These are phyloP conservation scores for Cotesia congregata DNA, from an alignment of 2,888 invertebrate genomes.

Conservation along the genomic window DNA sequence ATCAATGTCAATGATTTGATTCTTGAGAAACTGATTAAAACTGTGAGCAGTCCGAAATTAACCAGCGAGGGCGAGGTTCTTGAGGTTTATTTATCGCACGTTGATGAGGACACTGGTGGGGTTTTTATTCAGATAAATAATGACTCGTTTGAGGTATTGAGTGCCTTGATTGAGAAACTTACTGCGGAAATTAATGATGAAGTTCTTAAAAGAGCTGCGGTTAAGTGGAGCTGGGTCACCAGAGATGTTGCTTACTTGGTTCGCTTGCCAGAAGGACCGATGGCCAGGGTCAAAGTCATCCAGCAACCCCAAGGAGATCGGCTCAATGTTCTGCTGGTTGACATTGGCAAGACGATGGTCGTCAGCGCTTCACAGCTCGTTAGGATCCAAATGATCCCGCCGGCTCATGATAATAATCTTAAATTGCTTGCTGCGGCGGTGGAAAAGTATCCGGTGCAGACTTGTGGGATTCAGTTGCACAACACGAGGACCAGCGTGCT, in stretches of 20 bases:
- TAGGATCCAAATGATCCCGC: not conserved
- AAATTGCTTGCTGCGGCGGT: not conserved
- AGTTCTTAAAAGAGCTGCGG: constrained; percentile 43
- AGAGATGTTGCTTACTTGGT: not conserved
- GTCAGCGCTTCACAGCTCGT: not conserved
- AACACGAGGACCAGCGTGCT: constrained; percentile 73
- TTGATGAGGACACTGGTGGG: constrained; percentile 63
- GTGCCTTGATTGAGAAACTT: constrained; percentile 57
- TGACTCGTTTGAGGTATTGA: constrained; percentile 61
- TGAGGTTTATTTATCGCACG: constrained; percentile 68
- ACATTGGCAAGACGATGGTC: not conserved
- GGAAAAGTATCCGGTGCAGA: constrained; percentile 51
- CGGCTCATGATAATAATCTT: not conserved
- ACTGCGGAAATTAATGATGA: constrained; percentile 39
- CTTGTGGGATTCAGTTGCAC: constrained; percentile 74
- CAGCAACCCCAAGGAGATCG: not conserved
- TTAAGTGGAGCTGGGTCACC: not conserved
- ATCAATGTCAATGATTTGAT: constrained; percentile 77
- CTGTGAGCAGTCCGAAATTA: constrained; percentile 65
- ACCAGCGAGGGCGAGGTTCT: constrained; percentile 44
- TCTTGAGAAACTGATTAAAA: constrained; percentile 61
- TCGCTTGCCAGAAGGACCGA: not conserved
- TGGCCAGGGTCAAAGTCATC: not conserved
- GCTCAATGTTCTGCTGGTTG: not conserved
- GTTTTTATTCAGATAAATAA: constrained; percentile 69